Evolutionary conservation across 2,888 invertebrate species (phyloP).

Genomic region (Salpingus planirostris): DNA sequence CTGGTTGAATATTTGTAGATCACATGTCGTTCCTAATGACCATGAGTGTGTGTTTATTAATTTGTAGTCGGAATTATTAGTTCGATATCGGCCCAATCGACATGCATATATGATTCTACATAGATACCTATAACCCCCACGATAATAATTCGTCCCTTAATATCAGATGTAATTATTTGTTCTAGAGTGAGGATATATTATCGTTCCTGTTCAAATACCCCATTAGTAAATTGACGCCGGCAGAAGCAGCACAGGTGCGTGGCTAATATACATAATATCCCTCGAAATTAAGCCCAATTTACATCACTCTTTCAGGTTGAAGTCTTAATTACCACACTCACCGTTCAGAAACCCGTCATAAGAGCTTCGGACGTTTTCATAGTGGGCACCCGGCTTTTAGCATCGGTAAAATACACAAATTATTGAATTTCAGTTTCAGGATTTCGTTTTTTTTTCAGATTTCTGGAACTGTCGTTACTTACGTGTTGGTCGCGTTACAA

Average conservation of each 20-base stretch:
- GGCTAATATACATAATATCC: background rate
- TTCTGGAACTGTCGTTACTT: conserved; percentile 27
- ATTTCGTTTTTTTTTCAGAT: conserved; percentile 19
- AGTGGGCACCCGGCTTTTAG: conserved; percentile 26
- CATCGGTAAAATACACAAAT: conserved; percentile 24
- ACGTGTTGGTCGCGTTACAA: conserved; percentile 29
- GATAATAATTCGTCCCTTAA: no score
- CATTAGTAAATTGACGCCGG: conserved; percentile 24
- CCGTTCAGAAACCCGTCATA: conserved; percentile 26
- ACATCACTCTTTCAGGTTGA: conserved; percentile 19
- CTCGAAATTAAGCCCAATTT: conserved; percentile 2
- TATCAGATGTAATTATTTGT: conserved; percentile 15
- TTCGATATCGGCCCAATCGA: no score
- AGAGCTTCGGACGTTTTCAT: conserved; percentile 30
- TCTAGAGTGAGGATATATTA: conserved; percentile 28
- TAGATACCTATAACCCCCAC: no score
- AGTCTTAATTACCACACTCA: conserved; percentile 21
- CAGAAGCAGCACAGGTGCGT: conserved; percentile 26
- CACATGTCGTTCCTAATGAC: no score
- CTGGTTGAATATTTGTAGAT: no score
- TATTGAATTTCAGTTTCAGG: background rate
- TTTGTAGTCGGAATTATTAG: no score
- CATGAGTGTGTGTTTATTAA: no score
- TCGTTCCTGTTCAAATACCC: conserved; percentile 30
- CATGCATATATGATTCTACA: no score